Percentiles rank a stretch among this genome's conserved stretches.
Conservation (phyloP, 1,140 invertebrate species). For the Grapholita molesta region DNA sequence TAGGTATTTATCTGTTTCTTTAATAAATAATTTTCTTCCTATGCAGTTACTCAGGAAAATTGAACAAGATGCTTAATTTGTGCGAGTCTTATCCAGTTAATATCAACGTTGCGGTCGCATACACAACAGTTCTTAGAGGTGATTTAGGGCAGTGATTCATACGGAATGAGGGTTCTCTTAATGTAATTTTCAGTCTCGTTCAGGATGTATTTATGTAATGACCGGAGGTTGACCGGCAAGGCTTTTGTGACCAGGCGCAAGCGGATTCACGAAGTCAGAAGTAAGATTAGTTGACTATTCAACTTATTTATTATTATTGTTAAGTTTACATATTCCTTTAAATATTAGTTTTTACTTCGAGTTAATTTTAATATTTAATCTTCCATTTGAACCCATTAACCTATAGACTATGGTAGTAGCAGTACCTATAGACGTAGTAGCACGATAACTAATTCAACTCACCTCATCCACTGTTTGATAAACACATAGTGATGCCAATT, state of each 20-base stretch:
- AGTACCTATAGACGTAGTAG: too few relatives aligned
- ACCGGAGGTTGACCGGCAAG: conserved; percentile 24
- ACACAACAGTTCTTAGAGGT: conserved; percentile 33
- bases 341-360: too few relatives aligned
- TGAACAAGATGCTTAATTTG: neutral
- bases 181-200: conserved; percentile 56
- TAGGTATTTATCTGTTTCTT: neutral
- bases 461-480: too few relatives aligned
- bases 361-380: too few relatives aligned
- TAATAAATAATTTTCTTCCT: neutral
- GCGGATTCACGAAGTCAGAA: neutral
- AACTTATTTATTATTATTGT: neutral
- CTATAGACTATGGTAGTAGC: too few relatives aligned
- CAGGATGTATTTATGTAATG: conserved; percentile 47
- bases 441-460: too few relatives aligned
- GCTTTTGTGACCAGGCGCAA: conserved; percentile 1
- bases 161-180: conserved; percentile 52
- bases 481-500: too few relatives aligned
- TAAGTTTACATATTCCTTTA: neutral
- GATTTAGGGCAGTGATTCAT: conserved; percentile 52
- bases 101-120: conserved; percentile 28
- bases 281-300: neutral
- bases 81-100: conserved; percentile 25
- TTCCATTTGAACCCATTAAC: too few relatives aligned
- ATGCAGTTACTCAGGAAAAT: neutral